phyloP scores from a whole-genome alignment of 2,797 vertebrate species.

The Picus viridis region DNA sequence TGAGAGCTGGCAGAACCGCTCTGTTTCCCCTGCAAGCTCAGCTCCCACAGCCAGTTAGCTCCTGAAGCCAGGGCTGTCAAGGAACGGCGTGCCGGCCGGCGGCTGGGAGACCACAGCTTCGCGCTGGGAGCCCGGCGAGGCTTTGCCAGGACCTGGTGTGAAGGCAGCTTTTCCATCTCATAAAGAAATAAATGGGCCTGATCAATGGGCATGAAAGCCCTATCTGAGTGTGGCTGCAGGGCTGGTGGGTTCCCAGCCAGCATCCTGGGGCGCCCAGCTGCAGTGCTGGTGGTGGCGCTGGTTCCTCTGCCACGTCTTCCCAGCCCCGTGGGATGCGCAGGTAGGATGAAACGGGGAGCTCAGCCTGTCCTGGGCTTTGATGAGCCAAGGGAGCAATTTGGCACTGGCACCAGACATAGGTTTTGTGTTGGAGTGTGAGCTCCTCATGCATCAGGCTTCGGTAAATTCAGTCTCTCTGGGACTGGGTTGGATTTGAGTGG shows the following conservation, averaged over 20 bases:
- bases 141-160: not conserved
- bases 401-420: accelerated
- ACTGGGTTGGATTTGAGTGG: not conserved
- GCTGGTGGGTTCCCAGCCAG: not conserved
- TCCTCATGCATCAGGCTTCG: accelerated
- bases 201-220: not conserved
- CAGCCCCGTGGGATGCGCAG: not conserved
- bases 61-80: constrained; percentile 29
- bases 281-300: accelerated
- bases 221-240: not conserved
- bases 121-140: not conserved
- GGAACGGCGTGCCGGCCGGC: not conserved
- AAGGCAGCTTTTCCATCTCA: not conserved
- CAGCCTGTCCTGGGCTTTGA: not conserved
- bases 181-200: not conserved
- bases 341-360: not conserved
- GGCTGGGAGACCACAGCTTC: not conserved
- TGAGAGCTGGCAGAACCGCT: constrained; percentile 63
- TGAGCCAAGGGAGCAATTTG: not conserved
- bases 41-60: constrained; percentile 65
- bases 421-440: not conserved
- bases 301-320: not conserved
- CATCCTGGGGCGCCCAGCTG: not conserved
- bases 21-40: constrained; percentile 51
- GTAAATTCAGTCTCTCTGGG: not conserved